A percentile compares a stretch with the other conserved stretches of the same genome.
phyloP scores from a whole-genome alignment of 2,888 invertebrate genomes.

The Phlogophora meticulosa region DNA sequence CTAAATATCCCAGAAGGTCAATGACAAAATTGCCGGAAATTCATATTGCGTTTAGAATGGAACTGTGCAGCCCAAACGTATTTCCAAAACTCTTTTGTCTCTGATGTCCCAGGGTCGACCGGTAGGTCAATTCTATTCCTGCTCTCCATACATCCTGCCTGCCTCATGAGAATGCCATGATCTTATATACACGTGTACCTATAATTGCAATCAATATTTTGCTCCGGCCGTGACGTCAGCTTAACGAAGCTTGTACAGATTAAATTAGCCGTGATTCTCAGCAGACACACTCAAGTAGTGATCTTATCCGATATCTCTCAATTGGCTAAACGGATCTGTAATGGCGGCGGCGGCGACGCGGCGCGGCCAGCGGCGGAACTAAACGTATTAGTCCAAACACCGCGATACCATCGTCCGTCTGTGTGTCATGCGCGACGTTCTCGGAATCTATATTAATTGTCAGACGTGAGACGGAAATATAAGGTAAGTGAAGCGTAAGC shows the following conservation, averaged over 20 bases:
- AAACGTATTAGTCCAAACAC: constrained; percentile 61
- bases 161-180: constrained; percentile 32
- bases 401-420: constrained; percentile 56
- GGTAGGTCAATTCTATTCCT: neutral
- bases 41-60: neutral
- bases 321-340: constrained; percentile 56
- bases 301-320: constrained; percentile 62
- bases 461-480: constrained; percentile 62
- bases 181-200: constrained; percentile 1
- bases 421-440: constrained; percentile 58
- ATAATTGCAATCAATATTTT: constrained; percentile 20
- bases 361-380: constrained; percentile 24
- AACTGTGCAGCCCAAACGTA: neutral
- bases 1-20: neutral
- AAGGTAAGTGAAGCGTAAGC: constrained; percentile 24
- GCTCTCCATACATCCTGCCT: neutral
- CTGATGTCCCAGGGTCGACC: neutral
- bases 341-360: constrained; percentile 23
- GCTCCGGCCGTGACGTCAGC: constrained; percentile 33
- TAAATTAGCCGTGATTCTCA: constrained; percentile 47
- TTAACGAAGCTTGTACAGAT: constrained; percentile 37
- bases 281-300: constrained; percentile 52
- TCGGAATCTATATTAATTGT: constrained; percentile 66
- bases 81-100: neutral
- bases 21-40: no score